Base-by-base conservation (phyloP, 2,888 invertebrate species). In the Sclerodermus sp. region DNA sequence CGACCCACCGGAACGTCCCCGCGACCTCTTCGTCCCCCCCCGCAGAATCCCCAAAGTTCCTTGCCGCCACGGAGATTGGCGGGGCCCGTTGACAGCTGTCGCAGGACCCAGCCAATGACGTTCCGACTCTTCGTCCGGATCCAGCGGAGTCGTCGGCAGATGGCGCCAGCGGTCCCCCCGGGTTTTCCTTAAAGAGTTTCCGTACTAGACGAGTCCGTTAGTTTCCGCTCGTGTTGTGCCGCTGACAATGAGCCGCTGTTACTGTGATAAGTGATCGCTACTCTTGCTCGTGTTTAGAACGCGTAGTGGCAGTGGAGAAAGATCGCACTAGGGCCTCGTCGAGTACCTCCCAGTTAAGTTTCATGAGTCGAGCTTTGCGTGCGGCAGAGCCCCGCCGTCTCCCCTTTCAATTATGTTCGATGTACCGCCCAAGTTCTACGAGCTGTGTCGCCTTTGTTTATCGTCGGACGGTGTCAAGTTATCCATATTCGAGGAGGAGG, bases 371-470 rank as follows among this genome's bases (percentile, higher is more conserved):
- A 66, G 67, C 60, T 68, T 65, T 67, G 67, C 66, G 67, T 60
- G 62, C 60, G 67, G 64, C 68, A 65, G 66, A 67, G 58, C 64
- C 63, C 63, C 65, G 65, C 64, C 64, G 64, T 64, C 64, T 64
- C 49, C 58, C 60, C 46, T 80, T 81, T 81, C 83, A 88, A 89
- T 87, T 87, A 91, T 91, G 91, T 90, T 88, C 87, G 87, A 87
- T 86, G 88, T 91, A 87, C 91, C 91, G 86, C 87, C 88, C 85
- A 91, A 91, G 87, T 91, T 90, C 85, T 90, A 90, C 85, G 90
- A 90, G 87, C 88, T 92, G 84, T 91, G 91, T 89, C 90, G 91
- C 84, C 88, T 92, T 86, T 92, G 91, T 87, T 88, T 92, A 87
- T 90, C 90, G 82, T 75, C 77, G 67, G 79, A 86, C 84, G 88